Conservation (phyloP, 2,888 invertebrate genomes). For the Agrotis clavis region DNA sequence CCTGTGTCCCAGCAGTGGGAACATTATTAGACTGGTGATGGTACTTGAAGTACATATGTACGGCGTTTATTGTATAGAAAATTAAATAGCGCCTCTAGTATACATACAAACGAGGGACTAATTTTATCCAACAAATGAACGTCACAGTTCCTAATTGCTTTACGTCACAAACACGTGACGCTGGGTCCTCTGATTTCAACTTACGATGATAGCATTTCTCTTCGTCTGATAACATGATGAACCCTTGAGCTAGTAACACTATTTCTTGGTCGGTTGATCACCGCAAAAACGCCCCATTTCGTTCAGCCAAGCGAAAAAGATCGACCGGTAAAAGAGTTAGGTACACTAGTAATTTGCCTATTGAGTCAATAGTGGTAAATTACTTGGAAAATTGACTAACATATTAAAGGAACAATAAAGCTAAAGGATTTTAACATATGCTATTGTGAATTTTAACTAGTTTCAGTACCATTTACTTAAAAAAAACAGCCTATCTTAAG, state of each 20-base stretch:
- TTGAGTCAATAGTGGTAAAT: not conserved
- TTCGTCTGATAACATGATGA: not conserved
- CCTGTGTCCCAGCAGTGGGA: no score
- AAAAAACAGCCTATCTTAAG: not conserved
- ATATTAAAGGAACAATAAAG: no score
- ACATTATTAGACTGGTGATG: no score
- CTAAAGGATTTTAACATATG: not conserved
- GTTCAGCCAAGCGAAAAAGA: conserved; percentile 31
- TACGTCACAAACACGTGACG: no score
- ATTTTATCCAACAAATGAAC: no score
- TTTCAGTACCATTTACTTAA: not conserved
- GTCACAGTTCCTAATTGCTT: no score
- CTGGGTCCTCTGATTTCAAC: not conserved
- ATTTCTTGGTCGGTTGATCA: conserved; percentile 22
- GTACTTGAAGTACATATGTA: no score
- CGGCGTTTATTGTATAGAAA: no score
- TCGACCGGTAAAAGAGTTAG: conserved; percentile 10
- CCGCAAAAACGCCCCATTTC: conserved; percentile 11
- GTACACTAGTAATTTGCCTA: no score
- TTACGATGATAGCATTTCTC: not conserved
- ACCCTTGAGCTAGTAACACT: conserved; percentile 44
- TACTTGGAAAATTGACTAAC: not conserved
- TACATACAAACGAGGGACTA: no score
- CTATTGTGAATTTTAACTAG: not conserved
- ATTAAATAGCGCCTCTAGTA: no score